A percentile compares a stretch with the other conserved stretches of the same genome.
phyloP scores from a whole-genome alignment of 1,140 invertebrate species.

The Drosophila nikananu region DNA sequence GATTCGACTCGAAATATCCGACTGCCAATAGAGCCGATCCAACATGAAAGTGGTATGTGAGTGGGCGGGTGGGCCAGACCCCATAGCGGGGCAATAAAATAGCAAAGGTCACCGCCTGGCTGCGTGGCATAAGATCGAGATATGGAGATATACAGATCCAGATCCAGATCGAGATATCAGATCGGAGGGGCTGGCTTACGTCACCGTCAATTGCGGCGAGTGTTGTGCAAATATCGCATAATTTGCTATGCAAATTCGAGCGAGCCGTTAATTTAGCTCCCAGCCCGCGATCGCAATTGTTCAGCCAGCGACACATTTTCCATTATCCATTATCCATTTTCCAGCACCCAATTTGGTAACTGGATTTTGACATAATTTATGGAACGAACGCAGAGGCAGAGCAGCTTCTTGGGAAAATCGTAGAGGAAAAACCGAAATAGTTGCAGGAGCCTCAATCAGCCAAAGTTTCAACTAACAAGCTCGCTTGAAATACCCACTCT shows the following conservation, averaged over 20 bases:
- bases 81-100: constrained; percentile 19
- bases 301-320: constrained; percentile 60
- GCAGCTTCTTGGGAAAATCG: constrained; percentile 35
- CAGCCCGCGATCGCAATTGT: constrained; percentile 59
- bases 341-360: constrained; percentile 82
- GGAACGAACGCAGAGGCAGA: constrained; percentile 41
- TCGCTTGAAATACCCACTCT: constrained; percentile 36
- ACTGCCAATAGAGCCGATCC: constrained; percentile 34
- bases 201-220: constrained; percentile 51
- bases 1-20: constrained; percentile 73
- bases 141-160: constrained; percentile 12
- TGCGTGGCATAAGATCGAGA: constrained; percentile 54
- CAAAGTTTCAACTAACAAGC: constrained; percentile 75
- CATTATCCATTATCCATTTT: constrained; percentile 20
- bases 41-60: constrained; percentile 81
- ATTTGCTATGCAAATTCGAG: constrained; percentile 82
- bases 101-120: constrained; percentile 63
- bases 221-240: constrained; percentile 80
- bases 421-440: constrained; percentile 28
- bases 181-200: constrained; percentile 34
- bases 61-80: constrained; percentile 14
- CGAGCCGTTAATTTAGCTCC: constrained; percentile 72
- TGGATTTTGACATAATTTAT: constrained; percentile 80
- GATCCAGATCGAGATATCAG: constrained; percentile 11
- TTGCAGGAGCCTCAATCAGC: constrained; percentile 73